A percentile compares a stretch with the other conserved stretches of the same genome.
These are phyloP conservation scores for Acleris laterana DNA, from an alignment of 2,888 invertebrate genomes.

Conservation along the genomic window DNA sequence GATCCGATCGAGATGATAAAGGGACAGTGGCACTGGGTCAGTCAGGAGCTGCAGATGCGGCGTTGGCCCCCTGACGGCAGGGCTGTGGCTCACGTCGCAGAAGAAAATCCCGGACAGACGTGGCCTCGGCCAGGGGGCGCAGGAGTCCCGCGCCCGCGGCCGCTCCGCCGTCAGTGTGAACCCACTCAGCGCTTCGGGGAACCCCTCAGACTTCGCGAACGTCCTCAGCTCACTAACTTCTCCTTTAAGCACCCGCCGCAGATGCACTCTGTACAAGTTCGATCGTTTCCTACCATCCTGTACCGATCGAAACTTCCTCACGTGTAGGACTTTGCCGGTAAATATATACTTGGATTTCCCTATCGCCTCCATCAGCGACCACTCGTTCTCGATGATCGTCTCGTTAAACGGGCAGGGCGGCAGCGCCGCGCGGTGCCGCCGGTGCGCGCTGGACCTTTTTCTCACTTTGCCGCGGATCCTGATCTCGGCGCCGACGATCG, in stretches of 20 bases:
- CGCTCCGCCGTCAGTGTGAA: slow-evolving; percentile 70
- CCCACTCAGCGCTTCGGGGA: slow-evolving; percentile 67
- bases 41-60: slow-evolving; percentile 69
- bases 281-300: slow-evolving; percentile 62
- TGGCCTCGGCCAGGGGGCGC: slow-evolving; percentile 74
- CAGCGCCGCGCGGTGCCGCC: slow-evolving; percentile 72
- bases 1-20: slow-evolving; percentile 80
- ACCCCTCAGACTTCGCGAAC: slow-evolving; percentile 67
- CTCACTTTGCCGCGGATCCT: slow-evolving; percentile 79
- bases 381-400: slow-evolving; percentile 79
- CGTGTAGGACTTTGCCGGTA: slow-evolving; percentile 79
- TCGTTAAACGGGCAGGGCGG: slow-evolving; percentile 80
- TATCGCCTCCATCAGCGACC: slow-evolving; percentile 80
- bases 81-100: slow-evolving; percentile 63
- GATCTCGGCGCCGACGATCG: slow-evolving; percentile 74
- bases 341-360: slow-evolving; percentile 79
- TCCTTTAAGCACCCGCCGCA: slow-evolving; percentile 78
- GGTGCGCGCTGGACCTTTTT: slow-evolving; percentile 69
- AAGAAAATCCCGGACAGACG: slow-evolving; percentile 78
- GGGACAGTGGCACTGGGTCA: slow-evolving; percentile 80
- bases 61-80: slow-evolving; percentile 58
- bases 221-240: slow-evolving; percentile 66
- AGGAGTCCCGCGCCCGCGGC: slow-evolving; percentile 64
- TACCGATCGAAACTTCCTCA: slow-evolving; percentile 68
- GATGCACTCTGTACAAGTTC: slow-evolving; percentile 75